Percentiles rank a stretch among this genome's conserved stretches.
These are phyloP conservation scores for Aurelia coerulea DNA, from an alignment of 30 jellyfish, hydroid and myxozoan species.

Conservation along the genomic window DNA sequence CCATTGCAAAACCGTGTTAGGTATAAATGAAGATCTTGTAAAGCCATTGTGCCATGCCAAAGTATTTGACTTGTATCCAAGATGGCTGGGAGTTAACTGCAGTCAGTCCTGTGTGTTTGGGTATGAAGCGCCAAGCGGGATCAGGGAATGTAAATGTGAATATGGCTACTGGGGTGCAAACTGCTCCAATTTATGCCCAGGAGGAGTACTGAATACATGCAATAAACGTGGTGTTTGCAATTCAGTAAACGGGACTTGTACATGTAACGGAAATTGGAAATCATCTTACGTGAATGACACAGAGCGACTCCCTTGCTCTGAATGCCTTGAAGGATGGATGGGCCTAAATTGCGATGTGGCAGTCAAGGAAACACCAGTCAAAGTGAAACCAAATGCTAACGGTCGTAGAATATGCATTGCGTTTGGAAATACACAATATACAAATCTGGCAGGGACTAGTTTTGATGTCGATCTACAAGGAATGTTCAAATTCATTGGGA, in stretches of 20 bases:
- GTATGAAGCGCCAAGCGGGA: background rate
- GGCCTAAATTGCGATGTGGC: constrained; percentile 63
- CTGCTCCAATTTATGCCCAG: constrained; percentile 59
- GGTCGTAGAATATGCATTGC: constrained; percentile 34
- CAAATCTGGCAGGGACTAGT: constrained; percentile 37
- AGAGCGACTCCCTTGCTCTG: constrained; percentile 46
- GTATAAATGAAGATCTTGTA: background rate
- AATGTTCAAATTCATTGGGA: constrained; percentile 26
- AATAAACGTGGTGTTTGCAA: constrained; percentile 50
- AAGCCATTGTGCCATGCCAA: constrained; percentile 18
- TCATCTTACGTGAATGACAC: constrained; percentile 42
- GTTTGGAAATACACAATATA: constrained; percentile 49
- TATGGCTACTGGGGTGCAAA: constrained; percentile 64
- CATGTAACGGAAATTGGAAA: constrained; percentile 38
- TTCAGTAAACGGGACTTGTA: constrained; percentile 35
- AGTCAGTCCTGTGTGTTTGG: constrained; percentile 45
- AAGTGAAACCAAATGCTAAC: background rate
- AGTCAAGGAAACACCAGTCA: background rate
- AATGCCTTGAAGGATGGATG: constrained; percentile 63
- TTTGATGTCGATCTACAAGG: constrained; percentile 53
- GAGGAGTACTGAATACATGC: constrained; percentile 61
- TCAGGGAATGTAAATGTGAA: constrained; percentile 39
- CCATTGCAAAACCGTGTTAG: constrained; percentile 21
- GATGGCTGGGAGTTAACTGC: constrained; percentile 35
- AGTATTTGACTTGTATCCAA: background rate